Base-by-base conservation (phyloP, 2,888 invertebrate species). In the Cryptocheilus praepositus region DNA sequence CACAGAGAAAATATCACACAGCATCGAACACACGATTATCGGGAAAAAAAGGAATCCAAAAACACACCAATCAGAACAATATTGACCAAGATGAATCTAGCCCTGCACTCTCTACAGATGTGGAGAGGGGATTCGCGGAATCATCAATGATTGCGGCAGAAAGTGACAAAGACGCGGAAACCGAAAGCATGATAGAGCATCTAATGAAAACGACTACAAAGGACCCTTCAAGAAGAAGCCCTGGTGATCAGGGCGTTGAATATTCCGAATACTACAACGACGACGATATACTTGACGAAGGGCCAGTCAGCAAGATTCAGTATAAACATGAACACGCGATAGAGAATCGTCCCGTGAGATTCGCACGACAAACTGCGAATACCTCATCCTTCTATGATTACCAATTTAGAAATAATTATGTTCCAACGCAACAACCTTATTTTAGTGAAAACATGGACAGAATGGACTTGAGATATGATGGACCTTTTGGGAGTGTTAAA, bases 221-320 rank as follows among this genome's bases (percentile, higher is more conserved):
- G 8, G 64, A 77, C 45, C 77, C 80, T 0, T 64, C 16, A 28
- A 80, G 64, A 49, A 71, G 70, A 13, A 56, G 55, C 16, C 51
- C 61, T 3, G 65, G 16, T 11, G 71, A 78, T 45, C 67, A 67
- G 49, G 73, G 73, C 21, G 44, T 76, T 19, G 77, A 82, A 53
- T 76, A 80, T 63, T 78, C 78, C 3, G 77, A 82, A 36, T 81
- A 82, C 56, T 81, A 81, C 22, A 76, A 69, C 70, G 69, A 82
- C 22, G 64, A 71, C 46, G 73, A 80, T 1, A 61, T 70, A 0
- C 63, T 72, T 4, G 54, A 64, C 11, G 74, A 74, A 15, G 46
- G 43, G 16, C 60, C 16, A 4, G 67, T 59, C 18, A 67, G 67
- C 45, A 70, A 75, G 64, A 67, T 62, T 3, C 70, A 70, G 28